phyloP scores from a whole-genome alignment of 2,888 invertebrate genomes.

The Acholoe squamosa region DNA sequence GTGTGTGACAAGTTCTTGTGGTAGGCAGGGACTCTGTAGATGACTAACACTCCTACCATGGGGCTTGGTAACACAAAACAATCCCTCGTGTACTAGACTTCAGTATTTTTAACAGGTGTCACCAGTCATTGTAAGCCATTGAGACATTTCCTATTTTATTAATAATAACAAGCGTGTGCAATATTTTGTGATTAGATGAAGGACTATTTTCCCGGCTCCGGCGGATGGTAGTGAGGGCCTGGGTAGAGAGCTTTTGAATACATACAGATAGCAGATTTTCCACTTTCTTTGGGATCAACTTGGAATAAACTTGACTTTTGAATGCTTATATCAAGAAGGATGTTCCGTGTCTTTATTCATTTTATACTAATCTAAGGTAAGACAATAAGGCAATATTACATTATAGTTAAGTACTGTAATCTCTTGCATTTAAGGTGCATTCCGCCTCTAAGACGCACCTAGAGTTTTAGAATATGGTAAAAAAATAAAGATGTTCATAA shows the following conservation, averaged over 20 bases:
- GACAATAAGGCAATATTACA: too few species aligned
- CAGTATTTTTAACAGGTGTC: conserved; percentile 60
- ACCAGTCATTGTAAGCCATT: conserved; percentile 32
- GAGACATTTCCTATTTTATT: conserved; percentile 61
- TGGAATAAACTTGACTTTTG: conserved; percentile 65
- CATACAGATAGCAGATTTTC: conserved; percentile 62
- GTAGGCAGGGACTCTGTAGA: background rate
- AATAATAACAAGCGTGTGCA: conserved; percentile 62
- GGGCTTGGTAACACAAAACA: background rate
- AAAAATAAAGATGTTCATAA: too few species aligned
- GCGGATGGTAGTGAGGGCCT: conserved; percentile 44
- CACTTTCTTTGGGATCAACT: conserved; percentile 64
- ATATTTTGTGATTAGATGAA: conserved; percentile 57
- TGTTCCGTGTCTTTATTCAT: conserved; percentile 13
- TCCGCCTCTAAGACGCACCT: too few species aligned
- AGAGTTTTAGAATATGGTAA: too few species aligned
- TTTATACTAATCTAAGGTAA: too few species aligned
- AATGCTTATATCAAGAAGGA: conserved; percentile 64
- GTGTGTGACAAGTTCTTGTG: background rate
- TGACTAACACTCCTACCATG: background rate
- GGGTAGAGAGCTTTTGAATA: conserved; percentile 61
- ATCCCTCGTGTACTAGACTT: conserved; percentile 45
- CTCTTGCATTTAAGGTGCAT: too few species aligned
- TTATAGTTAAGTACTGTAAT: too few species aligned
- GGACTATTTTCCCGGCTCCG: conserved; percentile 60